These are phyloP conservation scores for Cyanocitta stelleri DNA, from an alignment of 2,113 vertebrate species.

Conservation along the genomic window DNA sequence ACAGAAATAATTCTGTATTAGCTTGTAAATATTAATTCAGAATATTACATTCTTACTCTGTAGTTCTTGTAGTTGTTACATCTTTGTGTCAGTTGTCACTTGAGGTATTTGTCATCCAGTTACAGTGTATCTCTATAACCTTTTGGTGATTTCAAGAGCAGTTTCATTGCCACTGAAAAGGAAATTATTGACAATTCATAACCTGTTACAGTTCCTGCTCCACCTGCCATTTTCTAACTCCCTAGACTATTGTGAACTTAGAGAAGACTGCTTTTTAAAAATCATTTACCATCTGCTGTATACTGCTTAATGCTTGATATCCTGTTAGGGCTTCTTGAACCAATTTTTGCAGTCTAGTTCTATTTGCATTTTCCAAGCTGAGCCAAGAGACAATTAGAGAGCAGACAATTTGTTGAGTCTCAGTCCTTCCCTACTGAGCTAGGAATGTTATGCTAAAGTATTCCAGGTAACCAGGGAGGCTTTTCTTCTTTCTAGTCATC, in stretches of 20 bases:
- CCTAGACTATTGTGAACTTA: slow-evolving; percentile 42
- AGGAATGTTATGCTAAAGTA: slow-evolving; percentile 30
- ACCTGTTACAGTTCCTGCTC: slow-evolving; percentile 42
- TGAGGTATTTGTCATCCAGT: slow-evolving; percentile 30
- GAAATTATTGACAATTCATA: slow-evolving; percentile 59
- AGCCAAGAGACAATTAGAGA: slow-evolving; percentile 63
- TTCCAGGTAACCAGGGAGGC: slow-evolving; percentile 34
- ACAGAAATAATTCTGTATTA: neutral
- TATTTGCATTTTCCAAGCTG: slow-evolving; percentile 58
- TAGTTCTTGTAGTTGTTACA: neutral
- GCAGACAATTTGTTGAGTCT: slow-evolving; percentile 54
- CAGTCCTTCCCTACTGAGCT: slow-evolving; percentile 58
- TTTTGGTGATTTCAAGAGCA: slow-evolving; percentile 29
- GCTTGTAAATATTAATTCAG: neutral
- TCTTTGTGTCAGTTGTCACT: neutral
- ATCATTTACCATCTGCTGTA: slow-evolving; percentile 57
- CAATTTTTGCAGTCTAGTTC: slow-evolving; percentile 51
- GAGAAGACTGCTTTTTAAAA: slow-evolving; percentile 46
- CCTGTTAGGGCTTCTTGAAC: slow-evolving; percentile 64
- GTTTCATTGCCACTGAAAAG: slow-evolving; percentile 35
- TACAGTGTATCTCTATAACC: neutral
- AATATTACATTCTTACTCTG: neutral
- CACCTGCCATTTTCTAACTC: slow-evolving; percentile 43
- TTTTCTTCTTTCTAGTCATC: neutral
- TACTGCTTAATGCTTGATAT: slow-evolving; percentile 42